Evolutionary conservation across 2,888 invertebrate species (phyloP).

Genomic region (Dicyrtoma fusca): DNA sequence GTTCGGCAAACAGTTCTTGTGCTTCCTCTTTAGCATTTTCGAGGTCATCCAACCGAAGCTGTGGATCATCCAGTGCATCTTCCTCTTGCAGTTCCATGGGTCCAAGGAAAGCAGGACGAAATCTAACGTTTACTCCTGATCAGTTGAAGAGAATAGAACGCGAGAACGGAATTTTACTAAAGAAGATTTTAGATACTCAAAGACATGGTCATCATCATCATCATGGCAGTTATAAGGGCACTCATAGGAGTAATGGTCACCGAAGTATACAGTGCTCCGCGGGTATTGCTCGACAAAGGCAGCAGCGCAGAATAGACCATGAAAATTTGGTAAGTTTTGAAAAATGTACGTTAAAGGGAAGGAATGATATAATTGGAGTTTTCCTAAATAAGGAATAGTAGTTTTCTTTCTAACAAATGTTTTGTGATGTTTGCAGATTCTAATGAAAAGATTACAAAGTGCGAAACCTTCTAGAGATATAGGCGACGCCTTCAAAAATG

Average conservation of each 20-base stretch:
- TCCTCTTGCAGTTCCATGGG: conserved; percentile 8
- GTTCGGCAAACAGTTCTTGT: conserved; percentile 12
- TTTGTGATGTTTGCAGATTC: conserved; percentile 38
- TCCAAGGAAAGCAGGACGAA: conserved; percentile 55
- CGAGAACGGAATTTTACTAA: conserved; percentile 61
- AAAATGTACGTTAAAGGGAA: too few relatives aligned
- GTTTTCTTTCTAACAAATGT: too few relatives aligned
- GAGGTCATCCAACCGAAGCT: conserved; percentile 9
- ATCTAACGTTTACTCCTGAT: conserved; percentile 62
- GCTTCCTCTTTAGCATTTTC: conserved; percentile 19
- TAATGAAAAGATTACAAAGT: conserved; percentile 46
- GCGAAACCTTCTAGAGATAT: conserved; percentile 49
- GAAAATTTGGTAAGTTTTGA: conserved; percentile 65
- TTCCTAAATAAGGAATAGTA: too few relatives aligned
- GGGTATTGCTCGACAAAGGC: conserved; percentile 62
- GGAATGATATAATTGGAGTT: too few relatives aligned
- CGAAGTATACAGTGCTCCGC: conserved; percentile 58
- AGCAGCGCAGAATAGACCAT: conserved; percentile 63
- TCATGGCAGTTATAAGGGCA: not conserved
- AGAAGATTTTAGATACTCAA: conserved; percentile 61
- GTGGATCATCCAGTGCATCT: conserved; percentile 23
- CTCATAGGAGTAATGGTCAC: conserved; percentile 4
- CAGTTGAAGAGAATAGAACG: conserved; percentile 61
- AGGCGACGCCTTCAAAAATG: conserved; percentile 42
- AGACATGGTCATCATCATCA: conserved; percentile 52